phyloP scores from a whole-genome alignment of 2,888 invertebrate species.

The Anorthoa munda region DNA sequence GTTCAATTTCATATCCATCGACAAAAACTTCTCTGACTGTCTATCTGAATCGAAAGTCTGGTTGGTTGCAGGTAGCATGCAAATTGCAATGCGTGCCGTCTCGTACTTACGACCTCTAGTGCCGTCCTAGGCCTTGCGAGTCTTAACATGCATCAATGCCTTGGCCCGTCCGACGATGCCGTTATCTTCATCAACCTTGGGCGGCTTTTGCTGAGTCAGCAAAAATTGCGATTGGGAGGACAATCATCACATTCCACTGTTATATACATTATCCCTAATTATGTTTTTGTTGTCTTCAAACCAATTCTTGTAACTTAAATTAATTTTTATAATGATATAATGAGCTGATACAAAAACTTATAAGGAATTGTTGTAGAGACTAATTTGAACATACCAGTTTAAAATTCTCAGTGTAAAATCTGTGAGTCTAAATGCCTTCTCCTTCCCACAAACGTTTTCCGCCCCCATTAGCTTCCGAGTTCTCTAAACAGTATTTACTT shows the following conservation, averaged over 20 bases:
- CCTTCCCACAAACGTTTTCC: conserved; percentile 46
- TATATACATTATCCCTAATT: not conserved
- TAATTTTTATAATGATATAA: conserved; percentile 3
- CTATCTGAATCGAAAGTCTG: not conserved
- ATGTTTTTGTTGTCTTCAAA: not conserved
- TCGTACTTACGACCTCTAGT: not conserved
- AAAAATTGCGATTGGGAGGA: not conserved
- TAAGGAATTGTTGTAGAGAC: not conserved
- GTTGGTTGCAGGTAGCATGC: conserved; percentile 18
- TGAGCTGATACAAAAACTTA: conserved; percentile 11
- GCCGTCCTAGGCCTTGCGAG: conserved; percentile 24
- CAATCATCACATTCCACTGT: not conserved
- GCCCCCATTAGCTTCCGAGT: conserved; percentile 57
- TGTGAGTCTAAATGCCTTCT: conserved; percentile 41
- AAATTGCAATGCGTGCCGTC: conserved; percentile 14
- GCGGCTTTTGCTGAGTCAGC: not conserved
- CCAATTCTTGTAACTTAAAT: not conserved
- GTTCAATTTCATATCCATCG: too few species aligned
- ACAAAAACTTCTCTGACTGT: not conserved
- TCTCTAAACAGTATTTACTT: conserved; percentile 65
- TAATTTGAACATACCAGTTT: not conserved
- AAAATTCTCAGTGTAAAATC: conserved; percentile 26
- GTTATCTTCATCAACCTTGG: not conserved
- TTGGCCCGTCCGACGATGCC: conserved; percentile 17
- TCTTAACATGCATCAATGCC: conserved; percentile 26